These are phyloP conservation scores for Thunnus thynnus DNA, from an alignment of 2,113 vertebrate genomes.

Conservation along the genomic window DNA sequence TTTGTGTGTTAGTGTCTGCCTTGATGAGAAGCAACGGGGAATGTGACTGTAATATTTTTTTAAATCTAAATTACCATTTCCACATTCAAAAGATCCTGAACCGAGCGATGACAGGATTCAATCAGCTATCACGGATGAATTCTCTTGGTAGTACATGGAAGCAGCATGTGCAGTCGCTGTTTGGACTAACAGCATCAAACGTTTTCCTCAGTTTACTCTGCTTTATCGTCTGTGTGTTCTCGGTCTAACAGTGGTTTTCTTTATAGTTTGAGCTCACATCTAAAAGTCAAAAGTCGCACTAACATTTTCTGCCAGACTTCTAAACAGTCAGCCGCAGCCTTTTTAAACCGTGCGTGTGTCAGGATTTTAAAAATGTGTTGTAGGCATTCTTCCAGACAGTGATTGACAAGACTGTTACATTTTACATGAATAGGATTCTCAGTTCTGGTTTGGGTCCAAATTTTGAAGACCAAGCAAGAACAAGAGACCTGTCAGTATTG, in stretches of 20 bases:
- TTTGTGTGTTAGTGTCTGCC: constrained; percentile 23
- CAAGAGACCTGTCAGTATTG: neutral
- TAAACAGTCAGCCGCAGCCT: constrained; percentile 34
- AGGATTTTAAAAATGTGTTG: constrained; percentile 9
- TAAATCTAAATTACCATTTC: constrained; percentile 7
- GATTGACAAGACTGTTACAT: constrained; percentile 5
- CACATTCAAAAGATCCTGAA: neutral
- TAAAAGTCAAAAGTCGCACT: constrained; percentile 15
- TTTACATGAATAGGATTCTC: constrained; percentile 7
- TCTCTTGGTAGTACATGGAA: neutral
- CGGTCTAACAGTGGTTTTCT: neutral
- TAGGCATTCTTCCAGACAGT: neutral
- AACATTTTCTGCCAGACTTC: constrained; percentile 39
- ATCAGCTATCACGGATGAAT: neutral
- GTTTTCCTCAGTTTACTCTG: constrained; percentile 15
- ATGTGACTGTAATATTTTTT: neutral
- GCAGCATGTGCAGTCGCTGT: neutral
- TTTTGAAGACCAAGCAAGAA: neutral
- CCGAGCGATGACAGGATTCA: neutral
- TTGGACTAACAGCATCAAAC: constrained; percentile 30
- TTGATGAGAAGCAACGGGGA: constrained; percentile 46
- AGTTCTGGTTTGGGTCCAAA: constrained; percentile 4
- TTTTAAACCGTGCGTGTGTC: constrained; percentile 1
- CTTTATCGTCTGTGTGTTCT: constrained; percentile 27
- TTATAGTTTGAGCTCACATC: constrained; percentile 11